Evolutionary conservation across 92 coral and sea anemone species (phyloP).

Genomic region (Siderastrea siderea): DNA sequence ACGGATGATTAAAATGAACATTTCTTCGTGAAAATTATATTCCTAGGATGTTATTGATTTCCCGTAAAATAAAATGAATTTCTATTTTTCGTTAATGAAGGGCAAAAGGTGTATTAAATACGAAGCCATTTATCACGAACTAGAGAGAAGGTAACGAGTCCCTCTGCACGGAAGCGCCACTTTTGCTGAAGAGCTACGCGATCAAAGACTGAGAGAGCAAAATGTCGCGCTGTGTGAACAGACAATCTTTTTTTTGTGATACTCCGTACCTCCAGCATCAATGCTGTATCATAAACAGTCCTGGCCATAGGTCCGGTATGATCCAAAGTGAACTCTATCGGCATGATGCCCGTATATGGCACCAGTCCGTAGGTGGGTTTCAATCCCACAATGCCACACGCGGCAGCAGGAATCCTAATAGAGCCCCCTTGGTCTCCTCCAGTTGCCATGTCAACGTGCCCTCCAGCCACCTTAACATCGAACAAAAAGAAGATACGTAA

Average conservation of each 20-base stretch:
- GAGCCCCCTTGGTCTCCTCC: conserved; percentile 97
- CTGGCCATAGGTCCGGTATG: conserved; percentile 84
- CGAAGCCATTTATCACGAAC: too few species aligned
- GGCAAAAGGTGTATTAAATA: too few species aligned
- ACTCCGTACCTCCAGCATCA: conserved; percentile 72
- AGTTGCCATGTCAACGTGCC: conserved; percentile 90
- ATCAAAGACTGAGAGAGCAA: too few species aligned
- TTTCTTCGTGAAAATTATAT: too few species aligned
- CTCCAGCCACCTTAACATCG: conserved; percentile 72
- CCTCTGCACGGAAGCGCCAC: too few species aligned
- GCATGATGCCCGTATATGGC: conserved; percentile 84
- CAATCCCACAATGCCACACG: conserved; percentile 90
- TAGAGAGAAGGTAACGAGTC: too few species aligned
- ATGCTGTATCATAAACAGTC: conserved; percentile 79
- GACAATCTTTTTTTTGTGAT: not conserved
- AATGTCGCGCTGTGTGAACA: too few species aligned
- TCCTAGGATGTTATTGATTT: too few species aligned
- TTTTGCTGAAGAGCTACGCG: too few species aligned
- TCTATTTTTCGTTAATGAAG: too few species aligned
- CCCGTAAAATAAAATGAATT: too few species aligned
- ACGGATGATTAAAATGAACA: too few species aligned
- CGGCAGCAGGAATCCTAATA: conserved; percentile 78
- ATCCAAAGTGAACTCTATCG: conserved; percentile 73
- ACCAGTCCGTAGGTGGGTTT: conserved; percentile 89
- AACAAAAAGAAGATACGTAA: not conserved